Evolutionary conservation across 2,113 vertebrate genomes (phyloP).

Genomic region (Otolemur garnettii): DNA sequence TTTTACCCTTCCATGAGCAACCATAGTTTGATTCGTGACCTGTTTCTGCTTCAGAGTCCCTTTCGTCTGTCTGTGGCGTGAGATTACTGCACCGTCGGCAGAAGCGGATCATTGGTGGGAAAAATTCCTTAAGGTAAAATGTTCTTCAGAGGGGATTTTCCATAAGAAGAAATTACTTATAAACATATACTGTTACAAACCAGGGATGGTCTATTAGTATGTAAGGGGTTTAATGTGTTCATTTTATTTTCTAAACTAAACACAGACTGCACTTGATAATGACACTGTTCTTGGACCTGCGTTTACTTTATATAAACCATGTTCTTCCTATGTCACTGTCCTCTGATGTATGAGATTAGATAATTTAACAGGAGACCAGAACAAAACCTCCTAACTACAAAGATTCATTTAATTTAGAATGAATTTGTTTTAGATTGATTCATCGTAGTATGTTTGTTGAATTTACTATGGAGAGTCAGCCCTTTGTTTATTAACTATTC

Average conservation of each 20-base stretch:
- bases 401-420: not conserved
- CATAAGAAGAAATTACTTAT: not conserved
- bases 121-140: slow-evolving; percentile 96
- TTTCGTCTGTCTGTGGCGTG: slow-evolving; percentile 92
- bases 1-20: not conserved
- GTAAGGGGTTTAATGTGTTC: not conserved
- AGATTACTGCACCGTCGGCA: slow-evolving; percentile 93
- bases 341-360: not conserved
- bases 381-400: not conserved
- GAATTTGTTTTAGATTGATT: not conserved
- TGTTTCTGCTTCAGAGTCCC: slow-evolving; percentile 88
- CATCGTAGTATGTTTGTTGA: not conserved
- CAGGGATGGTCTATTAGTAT: not conserved
- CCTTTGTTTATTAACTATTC: not conserved
- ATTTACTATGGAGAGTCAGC: not conserved
- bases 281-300: not conserved
- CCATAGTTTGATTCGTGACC: not conserved
- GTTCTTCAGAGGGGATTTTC: slow-evolving; percentile 36
- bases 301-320: not conserved
- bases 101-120: slow-evolving; percentile 97
- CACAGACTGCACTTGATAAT: not conserved
- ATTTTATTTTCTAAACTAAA: slow-evolving; percentile 2
- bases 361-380: not conserved
- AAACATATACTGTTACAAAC: not conserved
- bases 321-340: not conserved